Base-by-base conservation (phyloP, 2,888 invertebrate genomes). In the Lasioglossum pauxillum region DNA sequence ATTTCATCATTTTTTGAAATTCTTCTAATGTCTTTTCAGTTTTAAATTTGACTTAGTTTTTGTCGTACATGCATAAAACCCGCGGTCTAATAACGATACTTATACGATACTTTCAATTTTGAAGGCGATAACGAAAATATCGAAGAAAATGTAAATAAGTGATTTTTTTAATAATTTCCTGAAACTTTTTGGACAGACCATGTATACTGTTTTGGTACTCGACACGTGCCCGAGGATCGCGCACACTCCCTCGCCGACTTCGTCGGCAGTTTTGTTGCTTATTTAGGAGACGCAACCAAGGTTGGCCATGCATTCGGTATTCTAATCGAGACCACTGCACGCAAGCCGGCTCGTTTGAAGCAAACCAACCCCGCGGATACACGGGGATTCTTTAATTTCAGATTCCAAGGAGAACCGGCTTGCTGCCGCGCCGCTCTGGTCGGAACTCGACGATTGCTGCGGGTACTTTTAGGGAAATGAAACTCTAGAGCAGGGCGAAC, bases 381-480 rank as follows among this genome's bases (percentile, higher is more conserved):
- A 31, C 60, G 49, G 81, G 78, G 86, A 90, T 90, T 86, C 88
- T 90, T 86, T 90, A 90, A 91, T 91, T 90, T 88, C 81, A 78
- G 81, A 91, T 88, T 84, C 90, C 82, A 57, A 57, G 75, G 75
- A 84, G 79, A 74, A 35, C 74, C 80, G 64, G 41, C 69, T n/a
- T 12, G 69, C 69, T 10, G 57, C 69, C 67, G 67, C 67, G 57
- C 69, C 67, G 67, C 67, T 10, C 12, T 69, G 71, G 76, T 78
- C 81, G 86, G 88, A 83, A 81, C 82, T 78, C 77, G 80, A 67
- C 80, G 86, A 85, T 89, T 85, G 88, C 90, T 88, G 76, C 84
- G 89, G 79, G 82, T 85, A 91, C 90, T 90, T 89, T 91, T 91
- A 90, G 88, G 88, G 79, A 92, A 92, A 93, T 92, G 90, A 91